Base-by-base conservation (phyloP, 2,113 vertebrate genomes). In the Zosterops japonicus region DNA sequence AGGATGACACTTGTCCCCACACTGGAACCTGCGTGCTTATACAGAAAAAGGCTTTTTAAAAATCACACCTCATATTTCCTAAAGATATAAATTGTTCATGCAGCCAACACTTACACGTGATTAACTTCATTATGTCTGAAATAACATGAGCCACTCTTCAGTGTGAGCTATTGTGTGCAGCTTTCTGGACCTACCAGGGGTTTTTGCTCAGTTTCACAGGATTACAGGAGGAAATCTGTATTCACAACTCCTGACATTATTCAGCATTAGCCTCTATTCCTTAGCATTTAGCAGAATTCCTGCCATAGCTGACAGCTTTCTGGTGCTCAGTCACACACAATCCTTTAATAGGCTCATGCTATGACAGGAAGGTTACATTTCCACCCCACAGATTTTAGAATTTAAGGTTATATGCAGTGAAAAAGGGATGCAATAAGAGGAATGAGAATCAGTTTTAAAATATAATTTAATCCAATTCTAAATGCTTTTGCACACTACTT, bases 71-170 rank as follows among this genome's bases (percentile, higher is more conserved):
- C 9, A 1, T 72, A 29, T 61, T 90, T 81, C 46, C 59, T 50
- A 11, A 74, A 72, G 20, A 15, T 64, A 25, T 2, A n/a, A 72
- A 42, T 63, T 70, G 47, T 44, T 83, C 18, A 9, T 52, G 46
- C 35, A 44, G 60, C 29, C 75, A 70, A 35, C 55, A 59, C n/a
- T n/a, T 70, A 35, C 20, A 71, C 24, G 39, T 60, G 4, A 11
- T 92, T 68, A 46, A 65, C 33, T 65, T 75, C 7, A 13, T 41
- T 82, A 22, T 47, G 42, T 67, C 55, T 78, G 49, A 85, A 84
- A 55, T 50, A 70, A 61, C 4, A 7, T 0, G 0, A 3, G 6
- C 27, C 25, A 65, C 47, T 1, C 1, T 52, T 87, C 41, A 33
- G 31, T 79, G 18, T 61, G 41, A 92, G 42, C 33, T 70, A 11